Base-by-base conservation (phyloP, 2,888 invertebrate species). In the Cryptus armator region DNA sequence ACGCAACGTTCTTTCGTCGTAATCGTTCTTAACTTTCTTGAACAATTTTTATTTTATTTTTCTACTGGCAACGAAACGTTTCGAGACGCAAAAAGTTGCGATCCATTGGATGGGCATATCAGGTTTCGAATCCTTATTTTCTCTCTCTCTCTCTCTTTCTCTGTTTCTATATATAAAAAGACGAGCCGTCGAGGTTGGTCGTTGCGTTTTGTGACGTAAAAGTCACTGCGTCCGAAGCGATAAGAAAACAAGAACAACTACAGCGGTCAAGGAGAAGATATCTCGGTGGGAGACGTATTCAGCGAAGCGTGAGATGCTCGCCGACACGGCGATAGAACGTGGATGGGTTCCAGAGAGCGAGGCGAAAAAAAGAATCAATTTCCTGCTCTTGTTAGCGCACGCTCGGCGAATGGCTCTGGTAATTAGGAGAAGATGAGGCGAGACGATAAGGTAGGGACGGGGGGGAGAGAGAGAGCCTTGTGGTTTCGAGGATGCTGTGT, bases 401-500 rank as follows among this genome's bases (percentile, higher is more conserved):
- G 77, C 74, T 75, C 68, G 75, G 56, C 59, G 82, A 84, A 81
- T 84, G 74, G 83, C 62, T 80, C 62, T 59, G 86, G 75, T 86
- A 88, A 88, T 88, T 88, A 87, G 87, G 78, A 67, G 83, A 83
- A 84, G 88, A 88, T 86, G 82, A 78, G 83, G 56, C 76, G 71
- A 76, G 77, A 77, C 74, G 85, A 86, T 86, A 86, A 83, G 71
- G 76, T 19, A 24, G 64, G 32, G 59, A 56, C 24, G 53, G 16
- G 53, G 10, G 9, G 19, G n/a, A 7, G 16, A n/a, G 51, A 7
- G 71, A n/a, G 51, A 7, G 71, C n/a, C 32, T 48, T 32, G 44
- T 67, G 67, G 68, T 75, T 75, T 37, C n/a, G 75, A 66, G 66
- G 64, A 66, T 44, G 64, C 71, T 56, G 79, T 44, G 44, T 72